Base-by-base conservation (phyloP, 2,113 vertebrate species). In the Hypocryptadius cinnamomeus region DNA sequence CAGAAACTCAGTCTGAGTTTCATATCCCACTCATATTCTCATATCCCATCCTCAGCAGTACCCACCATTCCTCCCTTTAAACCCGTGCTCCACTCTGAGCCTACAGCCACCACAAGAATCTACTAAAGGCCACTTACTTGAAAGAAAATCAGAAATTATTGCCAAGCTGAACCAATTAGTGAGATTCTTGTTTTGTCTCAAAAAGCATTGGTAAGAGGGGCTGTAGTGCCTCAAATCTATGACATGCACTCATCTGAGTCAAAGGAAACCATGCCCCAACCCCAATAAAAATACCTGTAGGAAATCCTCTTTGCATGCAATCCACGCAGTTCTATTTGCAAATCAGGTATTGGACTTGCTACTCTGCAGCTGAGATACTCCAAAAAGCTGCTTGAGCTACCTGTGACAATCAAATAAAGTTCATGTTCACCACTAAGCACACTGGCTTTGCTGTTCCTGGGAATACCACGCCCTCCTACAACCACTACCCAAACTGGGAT, bases 391-490 rank as follows among this genome's bases (percentile, higher is more conserved):
- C 85, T 18, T 6, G 6, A 95, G 79, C 87, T 68, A 93, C 90
- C 87, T 80, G 82, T 48, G 87, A 92, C 85, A 90, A 94, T 73
- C 85, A 85, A 78, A 86, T 60, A 47, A 65, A 79, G 44, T 81
- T 87, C 79, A 61, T 0, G 1, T 18, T 93, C 76, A 57, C 45
- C 85, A 85, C 51, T 45, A 71, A 93, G 90, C 72, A 56, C 25
- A 5, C 1, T 50, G 90, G 85, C 72, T 94, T 83, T 84, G 79
- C 90, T 68, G 87, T 78, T 85, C 82, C 92, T 95, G 93, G 96
- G 95, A 96, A 96, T 13, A 94, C 87, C 92, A 95, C 82, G 79
- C 87, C 93, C 89, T 90, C 92, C 69, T 74, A 71, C 87, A 76
- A n/a, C 69, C 85, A 88, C 93, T 86, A 53, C n/a, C 93, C 87